Percentiles rank a stretch among this genome's conserved stretches.
Evolutionary conservation across 2,113 vertebrate genomes (phyloP).

Genomic region (Alethe castanea): DNA sequence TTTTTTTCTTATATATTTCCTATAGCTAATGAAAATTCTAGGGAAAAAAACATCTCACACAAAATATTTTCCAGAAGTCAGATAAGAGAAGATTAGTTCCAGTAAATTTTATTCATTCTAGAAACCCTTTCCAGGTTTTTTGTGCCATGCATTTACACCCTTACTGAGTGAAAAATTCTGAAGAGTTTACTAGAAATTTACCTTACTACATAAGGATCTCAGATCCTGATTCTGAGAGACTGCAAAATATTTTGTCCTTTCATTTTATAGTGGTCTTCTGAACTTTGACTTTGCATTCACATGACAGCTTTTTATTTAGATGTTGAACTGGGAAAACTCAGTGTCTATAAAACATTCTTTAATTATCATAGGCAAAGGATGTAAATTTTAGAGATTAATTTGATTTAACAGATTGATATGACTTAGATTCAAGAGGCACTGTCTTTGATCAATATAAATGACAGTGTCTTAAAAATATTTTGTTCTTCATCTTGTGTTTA

Average conservation of each 20-base stretch:
- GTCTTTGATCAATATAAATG: not conserved
- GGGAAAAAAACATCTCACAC: fast-evolving
- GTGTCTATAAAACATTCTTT: not conserved
- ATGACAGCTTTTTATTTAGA: not conserved
- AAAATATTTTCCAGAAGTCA: not conserved
- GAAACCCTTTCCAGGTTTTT: not conserved
- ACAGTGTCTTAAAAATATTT: not conserved
- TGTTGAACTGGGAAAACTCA: not conserved
- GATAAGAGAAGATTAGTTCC: not conserved
- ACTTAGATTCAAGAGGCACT: not conserved
- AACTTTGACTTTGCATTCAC: not conserved
- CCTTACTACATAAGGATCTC: not conserved
- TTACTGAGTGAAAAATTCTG: not conserved
- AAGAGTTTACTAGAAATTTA: not conserved
- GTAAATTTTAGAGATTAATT: slow-evolving; percentile 1
- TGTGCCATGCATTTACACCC: not conserved
- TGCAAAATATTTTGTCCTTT: not conserved
- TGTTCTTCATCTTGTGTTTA: not conserved
- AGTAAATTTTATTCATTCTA: not conserved
- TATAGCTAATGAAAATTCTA: not conserved
- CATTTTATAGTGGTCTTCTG: not conserved
- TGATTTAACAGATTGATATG: not conserved
- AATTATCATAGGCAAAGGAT: not conserved
- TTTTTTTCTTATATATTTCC: not conserved
- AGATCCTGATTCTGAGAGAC: not conserved